Base-by-base conservation (phyloP, 2,888 invertebrate species). In the Drosophila falleni region DNA sequence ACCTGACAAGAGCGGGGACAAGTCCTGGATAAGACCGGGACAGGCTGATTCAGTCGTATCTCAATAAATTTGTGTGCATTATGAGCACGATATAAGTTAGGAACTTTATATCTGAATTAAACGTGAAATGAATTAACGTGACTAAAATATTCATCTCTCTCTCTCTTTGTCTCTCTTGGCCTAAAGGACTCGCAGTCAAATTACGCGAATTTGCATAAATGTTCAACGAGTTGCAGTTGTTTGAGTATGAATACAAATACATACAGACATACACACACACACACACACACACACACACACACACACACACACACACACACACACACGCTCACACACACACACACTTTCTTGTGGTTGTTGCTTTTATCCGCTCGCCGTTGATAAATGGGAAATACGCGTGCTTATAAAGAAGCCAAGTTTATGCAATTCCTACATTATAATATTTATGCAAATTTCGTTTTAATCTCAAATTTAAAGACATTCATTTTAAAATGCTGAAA, bases 51-150 rank as follows among this genome's bases (percentile, higher is more conserved):
- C 61, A 46, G 46, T 19, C 58, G 49, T 41, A 49, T 37, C 51
- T 29, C 67, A 78, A 84, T 81, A 80, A 85, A 70, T 83, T 80
- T 78, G 74, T 78, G 61, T 83, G 87, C 84, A 78, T 82, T 89
- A 81, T 81, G 79, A 78, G 79, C 83, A 78, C 77, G 76, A 89
- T 82, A 87, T 90, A 90, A 89, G 78, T 86, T 84, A 84, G 75
- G 85, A 80, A 90, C 75, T 90, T 91, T 91, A 90, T 90, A 82
- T 78, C 70, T 78, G 72, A 85, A 89, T 81, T 84, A 82, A 90
- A 81, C 80, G 80, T 70, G 58, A 81, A 85, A 86, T 87, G 83
- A 84, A 89, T 86, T 91, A 82, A 89, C 89, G 85, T 89, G 87
- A 89, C 90, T 90, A 67, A 89, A 87, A 87, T 83, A 87, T 87